phyloP scores from a whole-genome alignment of 2,113 vertebrate species.

The Syngnathoides biaculeatus region DNA sequence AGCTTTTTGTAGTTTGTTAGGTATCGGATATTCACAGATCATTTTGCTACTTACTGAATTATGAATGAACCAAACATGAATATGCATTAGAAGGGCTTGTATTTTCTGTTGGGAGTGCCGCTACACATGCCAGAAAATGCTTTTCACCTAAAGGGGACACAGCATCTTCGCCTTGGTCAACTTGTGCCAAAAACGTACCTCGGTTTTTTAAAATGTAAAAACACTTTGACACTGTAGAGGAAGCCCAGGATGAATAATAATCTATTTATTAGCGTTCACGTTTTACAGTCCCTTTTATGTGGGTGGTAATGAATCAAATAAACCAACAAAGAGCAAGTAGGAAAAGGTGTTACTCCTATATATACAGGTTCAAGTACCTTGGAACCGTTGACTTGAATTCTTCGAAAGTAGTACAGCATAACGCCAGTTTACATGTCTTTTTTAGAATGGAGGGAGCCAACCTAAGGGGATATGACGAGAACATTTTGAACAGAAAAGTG shows the following conservation, averaged over 20 bases:
- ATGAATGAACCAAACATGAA: not conserved
- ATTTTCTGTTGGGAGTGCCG: not conserved
- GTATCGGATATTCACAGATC: not conserved
- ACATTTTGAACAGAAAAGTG: conserved; percentile 27
- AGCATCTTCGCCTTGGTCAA: too few species aligned
- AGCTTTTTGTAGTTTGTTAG: not conserved
- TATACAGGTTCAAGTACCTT: not conserved
- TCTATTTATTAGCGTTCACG: too few species aligned
- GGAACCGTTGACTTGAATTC: not conserved
- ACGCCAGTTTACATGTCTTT: conserved; percentile 10
- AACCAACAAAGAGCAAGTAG: too few species aligned
- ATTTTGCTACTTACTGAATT: not conserved
- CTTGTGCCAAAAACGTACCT: too few species aligned
- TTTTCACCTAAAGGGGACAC: not conserved
- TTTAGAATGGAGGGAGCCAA: conserved; percentile 26
- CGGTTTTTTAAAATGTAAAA: too few species aligned
- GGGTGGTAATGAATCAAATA: not conserved
- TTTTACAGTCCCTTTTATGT: not conserved
- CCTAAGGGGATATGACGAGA: conserved; percentile 10
- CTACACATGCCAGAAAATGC: not conserved
- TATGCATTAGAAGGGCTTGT: not conserved
- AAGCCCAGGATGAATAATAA: too few species aligned
- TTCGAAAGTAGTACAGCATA: not conserved
- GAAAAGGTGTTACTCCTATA: not conserved
- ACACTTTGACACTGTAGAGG: too few species aligned